A percentile compares a stretch with the other conserved stretches of the same genome.
Conservation (phyloP, 2,888 invertebrate genomes). For the Tortrix viridana region DNA sequence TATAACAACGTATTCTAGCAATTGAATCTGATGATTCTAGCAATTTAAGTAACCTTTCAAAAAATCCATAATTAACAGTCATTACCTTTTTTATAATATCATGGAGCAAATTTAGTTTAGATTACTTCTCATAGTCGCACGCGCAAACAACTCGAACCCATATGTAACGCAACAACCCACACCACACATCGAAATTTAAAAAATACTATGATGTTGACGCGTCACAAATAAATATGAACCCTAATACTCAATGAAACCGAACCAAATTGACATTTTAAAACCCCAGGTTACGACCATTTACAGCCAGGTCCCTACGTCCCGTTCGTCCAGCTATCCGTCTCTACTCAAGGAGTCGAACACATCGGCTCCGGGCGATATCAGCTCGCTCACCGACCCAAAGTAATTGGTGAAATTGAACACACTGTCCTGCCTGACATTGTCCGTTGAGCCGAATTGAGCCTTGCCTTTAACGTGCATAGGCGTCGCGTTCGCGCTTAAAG, state of each 20-base stretch:
- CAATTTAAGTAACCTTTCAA: too few species aligned
- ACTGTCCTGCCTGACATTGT: slow-evolving; percentile 70
- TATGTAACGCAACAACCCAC: too few species aligned
- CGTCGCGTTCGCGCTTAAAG: slow-evolving; percentile 72
- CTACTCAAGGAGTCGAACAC: slow-evolving; percentile 80
- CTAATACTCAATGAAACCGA: not conserved
- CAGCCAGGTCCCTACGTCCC: slow-evolving; percentile 70
- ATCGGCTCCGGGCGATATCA: slow-evolving; percentile 85
- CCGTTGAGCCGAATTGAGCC: slow-evolving; percentile 74
- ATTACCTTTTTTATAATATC: too few species aligned
- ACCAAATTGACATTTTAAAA: slow-evolving; percentile 20
- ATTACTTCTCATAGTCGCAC: too few species aligned
- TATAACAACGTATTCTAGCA: too few species aligned
- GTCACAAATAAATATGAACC: slow-evolving; percentile 7
- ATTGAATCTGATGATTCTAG: too few species aligned
- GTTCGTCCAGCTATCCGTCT: slow-evolving; percentile 70
- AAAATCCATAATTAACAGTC: too few species aligned
- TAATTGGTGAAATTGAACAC: slow-evolving; percentile 87
- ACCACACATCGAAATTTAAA: not conserved
- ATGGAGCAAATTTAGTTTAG: too few species aligned
- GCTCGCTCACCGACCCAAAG: slow-evolving; percentile 82
- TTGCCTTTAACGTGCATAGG: slow-evolving; percentile 71
- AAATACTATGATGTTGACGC: not conserved
- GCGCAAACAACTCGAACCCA: too few species aligned
- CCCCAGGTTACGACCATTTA: slow-evolving; percentile 47